Evolutionary conservation across 2,113 vertebrate genomes (phyloP).

Genomic region (Eudyptes chrysolophus): DNA sequence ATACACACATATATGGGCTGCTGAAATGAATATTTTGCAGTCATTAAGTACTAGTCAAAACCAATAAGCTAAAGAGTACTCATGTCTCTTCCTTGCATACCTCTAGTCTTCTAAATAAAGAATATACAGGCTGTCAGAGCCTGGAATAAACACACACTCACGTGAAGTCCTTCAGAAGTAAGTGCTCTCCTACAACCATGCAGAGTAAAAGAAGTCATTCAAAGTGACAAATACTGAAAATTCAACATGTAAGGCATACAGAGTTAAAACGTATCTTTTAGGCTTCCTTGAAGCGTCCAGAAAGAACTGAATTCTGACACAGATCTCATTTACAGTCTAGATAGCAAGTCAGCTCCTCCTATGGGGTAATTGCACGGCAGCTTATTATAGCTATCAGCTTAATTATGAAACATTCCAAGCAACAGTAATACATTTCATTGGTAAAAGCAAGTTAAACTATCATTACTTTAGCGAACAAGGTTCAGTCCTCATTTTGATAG

Average conservation of each 20-base stretch:
- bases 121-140: neutral
- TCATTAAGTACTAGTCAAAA: neutral
- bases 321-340: constrained; percentile 22
- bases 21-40: neutral
- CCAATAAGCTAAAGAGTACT: neutral
- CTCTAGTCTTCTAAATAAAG: constrained; percentile 28
- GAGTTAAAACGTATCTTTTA: neutral
- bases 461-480: neutral
- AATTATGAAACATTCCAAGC: neutral
- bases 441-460: constrained; percentile 13
- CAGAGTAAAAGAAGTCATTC: neutral
- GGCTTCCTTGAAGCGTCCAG: neutral
- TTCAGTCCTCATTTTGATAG: neutral
- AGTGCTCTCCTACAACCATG: neutral
- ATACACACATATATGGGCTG: neutral
- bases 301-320: constrained; percentile 1
- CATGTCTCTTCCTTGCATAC: neutral
- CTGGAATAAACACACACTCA: constrained; percentile 3
- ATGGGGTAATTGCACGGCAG: constrained; percentile 14
- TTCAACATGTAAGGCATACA: neutral
- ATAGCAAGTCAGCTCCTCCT: constrained; percentile 22
- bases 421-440: neutral
- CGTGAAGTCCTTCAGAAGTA: neutral
- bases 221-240: constrained; percentile 2
- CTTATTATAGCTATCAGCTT: constrained; percentile 42